Base-by-base conservation (phyloP, 1,140 invertebrate species). In the Vollenhovia emeryi region DNA sequence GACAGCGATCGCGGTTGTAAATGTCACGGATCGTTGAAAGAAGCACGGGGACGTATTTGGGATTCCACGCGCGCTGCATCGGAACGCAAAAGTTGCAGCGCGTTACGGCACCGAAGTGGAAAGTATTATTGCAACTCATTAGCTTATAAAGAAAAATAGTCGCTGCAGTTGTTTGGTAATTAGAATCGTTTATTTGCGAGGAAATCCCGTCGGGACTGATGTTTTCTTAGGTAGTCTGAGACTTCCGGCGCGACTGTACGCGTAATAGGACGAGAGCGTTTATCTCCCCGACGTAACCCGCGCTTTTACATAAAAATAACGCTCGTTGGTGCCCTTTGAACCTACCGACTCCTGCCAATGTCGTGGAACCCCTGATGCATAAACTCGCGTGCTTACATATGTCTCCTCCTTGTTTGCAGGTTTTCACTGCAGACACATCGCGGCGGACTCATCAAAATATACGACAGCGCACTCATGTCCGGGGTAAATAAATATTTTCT, bases 381-480 rank as follows among this genome's bases (percentile, higher is more conserved):
- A 82, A 82, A 82, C 78, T 73, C 59, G 50, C 27, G 36, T 82
- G 57, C 60, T 85, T 71, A 89, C 57, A 80, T 48, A 86, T 86
- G 87, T 76, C 57, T 90, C 87, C 85, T 91, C 71, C 86, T 92
- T 90, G 88, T 87, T 95, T 96, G n/a, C 94, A 98, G 97, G 93
- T 98, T 99, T 94, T 97, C 97, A 55, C 95, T 99, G 55, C 97
- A 98, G 94, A 97, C 97, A 89, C 96, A 97, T 87, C 96, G 97
- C 36, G 98, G 98, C 40, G 98, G 98, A 11, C 95, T 99, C 62
- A 97, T 99, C 75, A 98, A 98, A 95, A 97, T 99, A 21, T 98
- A 98, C 95, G 98, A 98, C 91, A 98, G 97, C 52, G 98, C 97
- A 50, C 95, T 98, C 68, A 98, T 98, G 96, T 97, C 97, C 60